Base-by-base conservation (phyloP, 1,140 invertebrate species). In the Zeugodacus cucurbitae region DNA sequence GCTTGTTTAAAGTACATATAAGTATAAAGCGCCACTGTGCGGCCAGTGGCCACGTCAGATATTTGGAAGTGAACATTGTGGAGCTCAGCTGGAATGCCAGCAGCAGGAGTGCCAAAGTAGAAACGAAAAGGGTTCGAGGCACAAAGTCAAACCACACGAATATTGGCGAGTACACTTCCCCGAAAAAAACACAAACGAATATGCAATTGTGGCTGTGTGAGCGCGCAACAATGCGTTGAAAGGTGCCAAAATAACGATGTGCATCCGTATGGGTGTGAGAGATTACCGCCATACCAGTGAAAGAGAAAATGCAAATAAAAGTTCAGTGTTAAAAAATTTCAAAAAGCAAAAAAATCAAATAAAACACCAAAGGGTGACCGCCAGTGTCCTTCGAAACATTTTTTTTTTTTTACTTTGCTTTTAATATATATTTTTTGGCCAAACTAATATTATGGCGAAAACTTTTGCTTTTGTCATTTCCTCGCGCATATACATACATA, bases 291-390 rank as follows among this genome's bases (percentile, higher is more conserved):
- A 82, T 82, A 22, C 34, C 74, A 44, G 22, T 26, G 44, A 82
- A 82, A 82, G 74, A 48, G 74, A 82, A 82, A 82, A 82, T 82
- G 74, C 74, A 82, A 82, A 82, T 78, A 41, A 44, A 78, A 78
- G 70, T 82, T 82, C 74, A 82, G 41, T 82, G 74, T 17, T 41
- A 37, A 82, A 82, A 48, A 82, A 41, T 37, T 29, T 5, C 34
- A 44, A 14, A 82, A 26, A 82, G n/a, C 22, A 82, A 82, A 82
- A 82, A 48, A 29, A 14, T 0, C 3, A 20, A 82, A 48, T 26
- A 14, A 82, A 82, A 82, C 20, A 82, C 22, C 48, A 74, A 74
- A 17, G 70, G 17, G 20, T 37, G 74, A 82, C 41, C 22, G 11
- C 41, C 74, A 82, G 8, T 82, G 64, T 37, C 7, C 37, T 82